Base-by-base conservation (phyloP, 2,888 invertebrate genomes). In the Patella ulyssiponensis region DNA sequence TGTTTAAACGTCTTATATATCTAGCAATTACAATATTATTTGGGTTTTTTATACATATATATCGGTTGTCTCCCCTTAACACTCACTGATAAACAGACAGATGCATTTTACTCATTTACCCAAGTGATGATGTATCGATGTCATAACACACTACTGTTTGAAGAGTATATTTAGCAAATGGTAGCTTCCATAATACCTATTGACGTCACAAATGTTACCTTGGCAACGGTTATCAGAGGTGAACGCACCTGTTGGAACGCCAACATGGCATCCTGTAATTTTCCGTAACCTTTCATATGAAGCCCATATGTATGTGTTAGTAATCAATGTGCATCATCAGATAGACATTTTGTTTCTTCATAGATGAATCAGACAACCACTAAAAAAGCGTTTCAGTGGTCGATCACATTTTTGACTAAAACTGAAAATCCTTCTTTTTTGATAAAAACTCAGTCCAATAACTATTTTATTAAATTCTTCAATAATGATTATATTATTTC, bases 221-320 rank as follows among this genome's bases (percentile, higher is more conserved):
- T 64, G 23, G 64, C 3, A 64, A 64, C 64, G 12, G 64, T 23
- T 64, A 23, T 44, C 17, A 64, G 64, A 23, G 64, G 64, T 64
- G 64, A 64, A 64, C 64, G 64, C 64, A 64, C 64, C 64, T 64
- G 64, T 23, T 64, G 64, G 64, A 23, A 64, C 64, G 20, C 23
- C 23, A 20, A 20, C 11, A 20, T 23, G 64, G 23, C 15, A 64
- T 64, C 23, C 23, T 64, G 64, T 64, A 64, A 64, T 64, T 64
- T 64, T 64, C 64, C 20, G 20, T 64, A 64, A 64, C 64, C 64
- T 64, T 64, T 64, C 64, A 64, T 9, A 64, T 64, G 64, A n/a
- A 64, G 64, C 64, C 23, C 64, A 64, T 23, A 23, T 64, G 64
- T 23, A 23, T 64, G 23, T 23, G 64, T 64, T 23, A 23, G 64